phyloP scores from a whole-genome alignment of 2,888 invertebrate genomes.

The Eristalinus sepulchralis region DNA sequence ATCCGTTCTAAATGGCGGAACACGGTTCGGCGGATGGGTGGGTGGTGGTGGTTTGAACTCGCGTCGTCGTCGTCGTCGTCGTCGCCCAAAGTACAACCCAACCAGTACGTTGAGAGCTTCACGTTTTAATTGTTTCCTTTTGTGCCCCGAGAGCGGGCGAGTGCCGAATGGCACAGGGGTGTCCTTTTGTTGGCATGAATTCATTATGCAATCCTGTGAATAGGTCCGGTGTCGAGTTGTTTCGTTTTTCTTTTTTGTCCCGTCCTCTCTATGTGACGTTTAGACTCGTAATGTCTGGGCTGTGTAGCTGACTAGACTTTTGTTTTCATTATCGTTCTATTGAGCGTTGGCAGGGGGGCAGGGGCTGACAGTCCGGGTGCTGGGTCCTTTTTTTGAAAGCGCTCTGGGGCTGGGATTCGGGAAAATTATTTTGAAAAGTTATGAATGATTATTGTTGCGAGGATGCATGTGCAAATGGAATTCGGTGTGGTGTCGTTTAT shows the following conservation, averaged over 20 bases:
- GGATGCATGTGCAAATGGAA: background rate
- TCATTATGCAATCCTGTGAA: slow-evolving; percentile 56
- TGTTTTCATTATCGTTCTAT: slow-evolving; percentile 9
- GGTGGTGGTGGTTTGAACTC: slow-evolving; percentile 24
- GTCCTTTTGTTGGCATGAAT: slow-evolving; percentile 56
- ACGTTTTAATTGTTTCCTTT: slow-evolving; percentile 70
- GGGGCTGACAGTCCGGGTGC: background rate
- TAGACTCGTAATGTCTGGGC: slow-evolving; percentile 4
- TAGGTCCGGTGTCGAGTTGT: slow-evolving; percentile 21
- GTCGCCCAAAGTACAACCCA: slow-evolving; percentile 1
- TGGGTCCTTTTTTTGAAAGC: background rate
- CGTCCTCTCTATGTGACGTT: background rate
- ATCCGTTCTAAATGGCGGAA: slow-evolving; percentile 63
- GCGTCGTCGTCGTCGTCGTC: background rate
- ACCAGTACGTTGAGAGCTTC: slow-evolving; percentile 37
- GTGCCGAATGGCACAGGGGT: slow-evolving; percentile 17
- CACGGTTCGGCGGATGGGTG: background rate
- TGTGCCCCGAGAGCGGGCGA: slow-evolving; percentile 23
- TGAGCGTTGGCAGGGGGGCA: background rate
- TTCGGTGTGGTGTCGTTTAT: background rate
- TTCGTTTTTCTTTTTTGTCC: background rate
- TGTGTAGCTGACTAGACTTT: slow-evolving; percentile 3
- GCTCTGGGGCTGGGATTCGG: background rate
- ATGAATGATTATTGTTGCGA: background rate
- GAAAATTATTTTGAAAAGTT: background rate